Evolutionary conservation across 2,797 vertebrate species (phyloP), one percentile per base, ranked within the genome.

Genomic region (Rachycentron canadum): DNA sequence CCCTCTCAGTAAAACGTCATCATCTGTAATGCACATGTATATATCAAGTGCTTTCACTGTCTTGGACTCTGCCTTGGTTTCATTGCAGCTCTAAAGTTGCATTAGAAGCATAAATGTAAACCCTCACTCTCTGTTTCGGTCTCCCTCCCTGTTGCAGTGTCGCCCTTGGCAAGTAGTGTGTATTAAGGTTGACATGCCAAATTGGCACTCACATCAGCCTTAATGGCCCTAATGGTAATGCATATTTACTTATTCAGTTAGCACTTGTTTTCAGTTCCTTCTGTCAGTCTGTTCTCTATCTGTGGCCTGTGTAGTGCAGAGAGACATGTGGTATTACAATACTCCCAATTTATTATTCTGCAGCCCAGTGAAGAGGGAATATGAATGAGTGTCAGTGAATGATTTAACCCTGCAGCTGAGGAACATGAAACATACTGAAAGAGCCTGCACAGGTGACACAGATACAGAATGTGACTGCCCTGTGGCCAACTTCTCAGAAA

Each of bases 371-470:
- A 88, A 75, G 72, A 65, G 68, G 77, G 82, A 87, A 91, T 88
- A 86, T 82, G 86, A 91, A 84, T 90, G 88, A 90, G 78, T 83
- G 88, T 90, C 81, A 86, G 86, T 91, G 88, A 93, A 89, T 83
- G 87, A 91, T 92, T 94, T 90, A 88, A 81, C 80, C 81, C 69
- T 78, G 86, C 79, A 83, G 91, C 87, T 69, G 84, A 89, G 71
- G 73, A 88, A 86, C 91, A 86, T 55, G 87, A 86, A 85, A 68
- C 83, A 69, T 62, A 77, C 61, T 55, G 60, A 88, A 83, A 86
- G 79, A 88, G 86, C 68, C 77, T 78, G 85, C 79, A 64, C 91
- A 94, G 91, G 91, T 93, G 92, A 94, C 88, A 88, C 83, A 73
- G 88, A 92, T 83, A 88, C 83, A 88, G 85, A 92, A 88, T 87